These are phyloP conservation scores for Orthosia gracilis DNA, from an alignment of 2,888 invertebrate species.

Conservation along the genomic window DNA sequence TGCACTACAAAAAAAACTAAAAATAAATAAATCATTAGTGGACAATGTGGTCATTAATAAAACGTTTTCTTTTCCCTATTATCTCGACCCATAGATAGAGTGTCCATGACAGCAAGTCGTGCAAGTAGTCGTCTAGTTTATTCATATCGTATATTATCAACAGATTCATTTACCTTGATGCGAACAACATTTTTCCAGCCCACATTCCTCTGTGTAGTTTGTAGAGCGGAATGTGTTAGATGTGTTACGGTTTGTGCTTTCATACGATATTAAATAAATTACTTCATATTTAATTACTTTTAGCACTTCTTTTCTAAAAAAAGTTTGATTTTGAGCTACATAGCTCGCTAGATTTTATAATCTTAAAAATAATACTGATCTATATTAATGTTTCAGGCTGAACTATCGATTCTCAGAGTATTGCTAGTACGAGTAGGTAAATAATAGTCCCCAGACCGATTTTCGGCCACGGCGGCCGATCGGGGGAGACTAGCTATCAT, in stretches of 20 bases:
- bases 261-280: constrained; percentile 42
- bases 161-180: constrained; percentile 67
- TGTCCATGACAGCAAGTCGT: constrained; percentile 45
- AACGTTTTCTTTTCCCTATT: constrained; percentile 46
- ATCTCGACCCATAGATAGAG: constrained; percentile 41
- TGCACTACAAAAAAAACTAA: constrained; percentile 1
- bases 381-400: not conserved
- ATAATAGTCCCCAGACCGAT: not conserved
- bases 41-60: constrained; percentile 18
- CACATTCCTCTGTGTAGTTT: constrained; percentile 61
- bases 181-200: constrained; percentile 62
- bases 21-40: constrained; percentile 13
- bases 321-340: not conserved
- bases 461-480: not conserved
- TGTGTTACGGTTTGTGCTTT: constrained; percentile 64
- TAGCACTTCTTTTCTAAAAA: not conserved
- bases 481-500: not conserved
- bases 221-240: constrained; percentile 64
- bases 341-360: not conserved
- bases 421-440: not conserved
- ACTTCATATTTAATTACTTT: constrained; percentile 26
- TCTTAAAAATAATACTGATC: not conserved
- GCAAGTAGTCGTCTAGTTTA: constrained; percentile 45
- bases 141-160: constrained; percentile 55
- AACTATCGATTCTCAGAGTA: not conserved